Conservation (phyloP, 1,140 invertebrate genomes). For the Popillia japonica region DNA sequence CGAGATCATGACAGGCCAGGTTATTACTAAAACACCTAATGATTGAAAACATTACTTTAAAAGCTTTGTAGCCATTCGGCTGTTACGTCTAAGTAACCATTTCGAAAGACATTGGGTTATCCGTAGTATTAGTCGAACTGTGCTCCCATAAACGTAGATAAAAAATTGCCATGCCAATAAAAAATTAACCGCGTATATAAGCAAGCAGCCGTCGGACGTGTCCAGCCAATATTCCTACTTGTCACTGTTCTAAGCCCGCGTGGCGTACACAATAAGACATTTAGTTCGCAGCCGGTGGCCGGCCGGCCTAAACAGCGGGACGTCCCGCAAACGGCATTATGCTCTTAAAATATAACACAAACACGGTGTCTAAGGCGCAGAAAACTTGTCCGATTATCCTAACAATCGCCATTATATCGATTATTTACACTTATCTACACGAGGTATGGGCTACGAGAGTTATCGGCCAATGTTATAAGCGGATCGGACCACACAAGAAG, state of each 20-base stretch:
- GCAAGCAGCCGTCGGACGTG: background rate
- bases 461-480: background rate
- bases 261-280: slow-evolving; percentile 10
- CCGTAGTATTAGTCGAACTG: no score
- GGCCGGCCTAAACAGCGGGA: background rate
- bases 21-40: no score
- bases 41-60: no score
- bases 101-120: no score
- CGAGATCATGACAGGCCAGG: no score
- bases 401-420: slow-evolving; percentile 33
- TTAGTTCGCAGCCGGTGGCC: slow-evolving; percentile 21
- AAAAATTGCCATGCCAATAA: background rate
- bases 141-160: background rate
- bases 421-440: slow-evolving; percentile 31
- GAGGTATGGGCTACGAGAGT: background rate
- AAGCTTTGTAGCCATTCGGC: background rate
- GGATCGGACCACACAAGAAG: slow-evolving; percentile 20
- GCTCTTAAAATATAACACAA: slow-evolving; percentile 25
- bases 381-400: slow-evolving; percentile 29
- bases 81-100: no score
- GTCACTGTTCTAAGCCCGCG: slow-evolving; percentile 18
- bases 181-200: background rate
- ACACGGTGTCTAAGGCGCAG: slow-evolving; percentile 30
- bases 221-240: background rate
- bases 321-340: slow-evolving; percentile 24